Evolutionary conservation across 1,140 invertebrate genomes (phyloP), one percentile per base, ranked within the genome.

Genomic region (Dermatophagoides farinae): DNA sequence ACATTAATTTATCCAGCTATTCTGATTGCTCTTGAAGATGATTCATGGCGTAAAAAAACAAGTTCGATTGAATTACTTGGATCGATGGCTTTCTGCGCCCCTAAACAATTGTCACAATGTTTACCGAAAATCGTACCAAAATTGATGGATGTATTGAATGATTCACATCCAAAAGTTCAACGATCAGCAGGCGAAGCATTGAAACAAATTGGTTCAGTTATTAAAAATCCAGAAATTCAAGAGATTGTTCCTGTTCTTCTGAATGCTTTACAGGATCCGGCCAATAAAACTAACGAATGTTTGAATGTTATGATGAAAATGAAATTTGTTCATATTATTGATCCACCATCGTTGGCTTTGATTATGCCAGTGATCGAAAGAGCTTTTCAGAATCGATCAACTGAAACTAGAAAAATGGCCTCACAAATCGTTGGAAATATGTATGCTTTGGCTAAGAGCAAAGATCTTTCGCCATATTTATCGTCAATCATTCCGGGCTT

Each of bases 341-440:
- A 99, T 74, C 88, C 96, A 6, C 92, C 95, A 1, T 98, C 93
- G 0, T 77, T 99, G 6, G 93, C 96, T 61, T 76, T 99, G 16
- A 97, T 99, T 64, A 98, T 99, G 93, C 95, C 95, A 0, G 92
- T 98, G 0, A 89, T 98, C 20, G 86, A 96, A 71, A 75, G 95
- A 65, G 93, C 93, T 9, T 97, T 98, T 71, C 84, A 91, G 74
- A 92, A 97, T 74, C 78, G 93, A 55, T 90, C 88, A 9, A 97
- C 91, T 0, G 93, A 98, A 74, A 97, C 90, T 0, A 78, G 92
- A 67, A 95, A 97, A 77, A 96, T 97, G 88, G 90, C 95, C 23
- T 88, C 91, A n/a, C 77, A 80, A 66, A 97, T 98, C 69, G 97
- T 99, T 67, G 92, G 93, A 47, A 98, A 97, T 72, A 97, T 99